Conservation (phyloP, 1,140 invertebrate genomes). For the Eumaeus atala region DNA sequence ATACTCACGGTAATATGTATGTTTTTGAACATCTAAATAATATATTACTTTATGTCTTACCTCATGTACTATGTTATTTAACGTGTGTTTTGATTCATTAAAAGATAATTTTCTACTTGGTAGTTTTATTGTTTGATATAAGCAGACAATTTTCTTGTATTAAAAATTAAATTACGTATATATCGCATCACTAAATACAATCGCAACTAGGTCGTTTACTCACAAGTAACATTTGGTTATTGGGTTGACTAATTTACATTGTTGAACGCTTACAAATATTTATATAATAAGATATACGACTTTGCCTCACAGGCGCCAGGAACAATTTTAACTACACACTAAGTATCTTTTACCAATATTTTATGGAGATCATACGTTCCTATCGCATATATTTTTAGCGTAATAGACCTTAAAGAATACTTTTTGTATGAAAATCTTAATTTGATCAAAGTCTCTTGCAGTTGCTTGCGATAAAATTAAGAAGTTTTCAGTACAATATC, state of each 20-base stretch:
- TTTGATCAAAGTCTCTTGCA: too few relatives aligned
- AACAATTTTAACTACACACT: slow-evolving; percentile 72
- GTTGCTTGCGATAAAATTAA: too few relatives aligned
- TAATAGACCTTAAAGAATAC: slow-evolving; percentile 6
- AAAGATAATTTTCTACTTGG: slow-evolving; percentile 53
- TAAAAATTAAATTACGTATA: slow-evolving; percentile 75
- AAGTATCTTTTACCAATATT: slow-evolving; percentile 57
- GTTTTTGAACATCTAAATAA: neutral
- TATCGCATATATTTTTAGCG: slow-evolving; percentile 66
- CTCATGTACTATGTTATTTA: neutral
- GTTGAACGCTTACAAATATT: slow-evolving; percentile 61
- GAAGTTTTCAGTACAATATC: too few relatives aligned
- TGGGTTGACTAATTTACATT: slow-evolving; percentile 63
- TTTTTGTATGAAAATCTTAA: too few relatives aligned
- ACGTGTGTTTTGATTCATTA: slow-evolving; percentile 18
- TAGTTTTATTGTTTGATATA: slow-evolving; percentile 72
- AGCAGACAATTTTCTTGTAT: slow-evolving; percentile 67
- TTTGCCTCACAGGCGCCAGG: slow-evolving; percentile 69
- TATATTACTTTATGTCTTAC: slow-evolving; percentile 11
- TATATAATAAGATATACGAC: slow-evolving; percentile 60
- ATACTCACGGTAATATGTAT: neutral
- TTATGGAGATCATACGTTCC: slow-evolving; percentile 58
- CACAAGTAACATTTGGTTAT: slow-evolving; percentile 72
- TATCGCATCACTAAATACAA: slow-evolving; percentile 72
- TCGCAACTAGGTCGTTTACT: slow-evolving; percentile 72